Evolutionary conservation across 2,888 invertebrate genomes (phyloP), one percentile per base, ranked within the genome.

Genomic region (Asteroscopus sphinx): DNA sequence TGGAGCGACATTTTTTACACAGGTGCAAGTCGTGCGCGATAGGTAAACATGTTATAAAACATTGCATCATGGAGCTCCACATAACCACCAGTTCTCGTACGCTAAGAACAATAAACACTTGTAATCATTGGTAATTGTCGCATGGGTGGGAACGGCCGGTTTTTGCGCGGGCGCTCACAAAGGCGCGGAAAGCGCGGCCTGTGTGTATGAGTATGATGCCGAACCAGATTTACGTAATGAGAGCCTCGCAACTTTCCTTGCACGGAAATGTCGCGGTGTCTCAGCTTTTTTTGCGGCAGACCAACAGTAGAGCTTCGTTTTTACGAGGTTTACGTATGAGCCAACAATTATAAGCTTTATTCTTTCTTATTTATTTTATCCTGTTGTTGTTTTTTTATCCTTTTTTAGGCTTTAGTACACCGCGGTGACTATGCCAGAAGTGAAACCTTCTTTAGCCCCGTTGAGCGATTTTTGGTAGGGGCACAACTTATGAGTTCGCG

Each of bases 201-300:
- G 65, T 54, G 63, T 72, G 63, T 68, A 54, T 49, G 56, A 52
- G 52, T 57, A 49, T 47, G 55, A 63, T 54, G 61, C 55, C 87
- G 89, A 87, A 90, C 88, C 83, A 89, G 82, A 86, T 92, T 91
- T 90, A 91, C 89, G 91, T 90, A 91, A 91, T 69, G 39, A 68
- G 57, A 70, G 55, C 67, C 57, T 69, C 69, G 77, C 83, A 85
- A 89, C 87, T 88, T 89, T 88, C 86, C 86, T 87, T 82, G 74
- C 68, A 73, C 73, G 79, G 80, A 83, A 80, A 78, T 75, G 69
- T 68, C 63, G 71, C 48, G 48, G 30, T 35, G 46, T 42, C 59
- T 57, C 55, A 55, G 59, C 55, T 63, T 76, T 71, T 73, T 73
- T 42, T 51, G 56, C 47, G 33, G 5, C 42, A 28, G 25, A 45